phyloP scores from a whole-genome alignment of 2,888 invertebrate species.

The Amiota communis region DNA sequence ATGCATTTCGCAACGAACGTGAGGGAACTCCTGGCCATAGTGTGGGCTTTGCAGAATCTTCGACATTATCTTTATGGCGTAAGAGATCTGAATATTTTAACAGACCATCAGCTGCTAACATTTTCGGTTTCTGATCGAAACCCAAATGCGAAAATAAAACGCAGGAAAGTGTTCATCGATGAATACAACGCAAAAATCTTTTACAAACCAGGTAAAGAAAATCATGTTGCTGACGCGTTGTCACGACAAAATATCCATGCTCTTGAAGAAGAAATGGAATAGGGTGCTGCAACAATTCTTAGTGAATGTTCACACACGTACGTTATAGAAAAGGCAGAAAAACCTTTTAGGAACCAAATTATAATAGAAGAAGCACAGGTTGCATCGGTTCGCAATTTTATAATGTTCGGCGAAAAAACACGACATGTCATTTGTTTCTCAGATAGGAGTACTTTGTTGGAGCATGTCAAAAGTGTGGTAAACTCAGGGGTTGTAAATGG shows the following conservation, averaged over 20 bases:
- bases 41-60: too few relatives aligned
- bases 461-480: constrained; percentile 12
- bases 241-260: too few relatives aligned
- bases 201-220: too few relatives aligned
- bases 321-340: constrained; percentile 32
- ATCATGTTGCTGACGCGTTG: too few relatives aligned
- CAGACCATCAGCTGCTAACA: constrained; percentile 36
- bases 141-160: constrained; percentile 55
- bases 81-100: too few relatives aligned
- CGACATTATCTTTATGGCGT: too few relatives aligned
- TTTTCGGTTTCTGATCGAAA: constrained; percentile 55
- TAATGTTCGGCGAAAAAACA: constrained; percentile 27
- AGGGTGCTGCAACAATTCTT: too few relatives aligned
- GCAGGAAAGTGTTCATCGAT: constrained; percentile 50
- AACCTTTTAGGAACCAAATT: constrained; percentile 28
- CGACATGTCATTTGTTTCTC: constrained; percentile 24
- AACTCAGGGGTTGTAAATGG: constrained; percentile 27
- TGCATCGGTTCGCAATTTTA: neutral
- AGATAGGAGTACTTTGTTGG: neutral
- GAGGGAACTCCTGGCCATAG: too few relatives aligned
- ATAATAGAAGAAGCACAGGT: constrained; percentile 20
- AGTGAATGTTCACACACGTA: too few relatives aligned
- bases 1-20: too few relatives aligned
- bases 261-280: too few relatives aligned
- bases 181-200: constrained; percentile 42